These are phyloP conservation scores for Mycalesis mineus DNA, from an alignment of 2,888 invertebrate genomes.

Conservation along the genomic window DNA sequence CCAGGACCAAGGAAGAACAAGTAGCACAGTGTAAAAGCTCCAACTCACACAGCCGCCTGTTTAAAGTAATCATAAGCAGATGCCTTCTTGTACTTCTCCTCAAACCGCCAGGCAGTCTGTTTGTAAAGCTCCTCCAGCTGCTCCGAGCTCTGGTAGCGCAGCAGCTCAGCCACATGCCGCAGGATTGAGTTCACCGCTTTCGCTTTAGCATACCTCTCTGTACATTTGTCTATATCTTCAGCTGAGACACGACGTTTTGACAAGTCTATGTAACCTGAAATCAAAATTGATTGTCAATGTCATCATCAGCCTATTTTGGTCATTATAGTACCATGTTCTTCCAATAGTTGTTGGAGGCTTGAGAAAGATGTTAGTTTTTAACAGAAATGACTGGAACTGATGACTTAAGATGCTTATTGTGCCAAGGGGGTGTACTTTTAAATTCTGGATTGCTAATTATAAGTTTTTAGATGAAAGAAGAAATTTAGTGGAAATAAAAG, in stretches of 20 bases:
- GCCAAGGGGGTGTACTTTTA: too few relatives aligned
- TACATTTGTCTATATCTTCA: constrained; percentile 98
- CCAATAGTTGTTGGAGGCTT: too few relatives aligned
- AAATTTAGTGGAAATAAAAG: too few relatives aligned
- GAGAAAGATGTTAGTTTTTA: too few relatives aligned
- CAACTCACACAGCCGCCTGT: constrained; percentile 94
- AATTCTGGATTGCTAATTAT: too few relatives aligned
- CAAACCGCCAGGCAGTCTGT: constrained; percentile 98
- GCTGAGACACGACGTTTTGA: constrained; percentile 99
- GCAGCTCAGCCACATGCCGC: constrained; percentile 96
- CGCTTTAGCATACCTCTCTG: constrained; percentile 98
- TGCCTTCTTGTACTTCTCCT: constrained; percentile 97
- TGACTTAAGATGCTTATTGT: too few relatives aligned
- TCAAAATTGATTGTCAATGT: constrained; percentile 3
- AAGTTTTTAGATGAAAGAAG: too few relatives aligned
- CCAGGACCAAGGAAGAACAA: too few relatives aligned
- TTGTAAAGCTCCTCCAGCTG: constrained; percentile 96
- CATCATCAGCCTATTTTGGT: too few relatives aligned
- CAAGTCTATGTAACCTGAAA: constrained; percentile 96
- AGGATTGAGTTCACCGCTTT: constrained; percentile 99
- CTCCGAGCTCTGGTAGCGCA: constrained; percentile 93
- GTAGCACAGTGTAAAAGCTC: too few relatives aligned
- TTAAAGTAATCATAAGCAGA: constrained; percentile 99
- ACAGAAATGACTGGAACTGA: too few relatives aligned
- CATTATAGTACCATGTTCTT: too few relatives aligned